These are phyloP conservation scores for Bothrops alternatus DNA, from an alignment of 2,797 vertebrate species.

Conservation along the genomic window DNA sequence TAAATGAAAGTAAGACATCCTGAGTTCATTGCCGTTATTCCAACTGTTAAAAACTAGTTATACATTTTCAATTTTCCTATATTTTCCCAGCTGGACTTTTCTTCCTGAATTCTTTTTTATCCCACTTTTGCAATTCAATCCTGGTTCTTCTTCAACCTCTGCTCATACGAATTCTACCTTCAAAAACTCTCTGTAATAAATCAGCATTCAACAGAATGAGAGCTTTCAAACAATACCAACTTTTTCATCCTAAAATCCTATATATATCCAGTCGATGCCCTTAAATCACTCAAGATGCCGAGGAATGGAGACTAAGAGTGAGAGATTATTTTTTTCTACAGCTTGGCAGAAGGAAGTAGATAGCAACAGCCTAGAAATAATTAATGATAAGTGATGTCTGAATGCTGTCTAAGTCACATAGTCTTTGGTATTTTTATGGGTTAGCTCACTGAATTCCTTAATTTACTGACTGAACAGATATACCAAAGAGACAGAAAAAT, in stretches of 20 bases:
- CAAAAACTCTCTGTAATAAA: not conserved
- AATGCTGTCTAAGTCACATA: not conserved
- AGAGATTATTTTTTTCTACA: not conserved
- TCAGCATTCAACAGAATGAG: not conserved
- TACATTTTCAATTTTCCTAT: too few species aligned
- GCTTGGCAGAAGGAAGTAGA: not conserved
- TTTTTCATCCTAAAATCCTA: not conserved
- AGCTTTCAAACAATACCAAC: not conserved
- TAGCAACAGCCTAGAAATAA: not conserved
- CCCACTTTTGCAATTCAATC: not conserved
- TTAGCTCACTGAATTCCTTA: not conserved
- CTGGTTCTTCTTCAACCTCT: not conserved
- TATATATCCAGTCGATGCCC: not conserved
- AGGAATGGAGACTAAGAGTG: not conserved
- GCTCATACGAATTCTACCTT: too few species aligned
- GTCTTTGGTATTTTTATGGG: not conserved
- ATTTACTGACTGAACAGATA: slow-evolving; percentile 8
- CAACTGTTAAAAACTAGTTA: too few species aligned
- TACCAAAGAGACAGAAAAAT: not conserved
- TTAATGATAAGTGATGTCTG: not conserved
- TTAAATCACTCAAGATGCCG: not conserved
- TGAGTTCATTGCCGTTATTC: too few species aligned
- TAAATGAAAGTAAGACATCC: too few species aligned
- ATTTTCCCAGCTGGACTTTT: too few species aligned
- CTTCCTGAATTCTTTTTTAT: not conserved